phyloP scores from a whole-genome alignment of 2,113 vertebrate genomes.

The Rattus norvegicus region GRCr8 NC_086021.1:56884001-56884500 shows the following conservation, averaged over 20 bases:
- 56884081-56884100: too few species aligned
- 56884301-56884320: background rate
- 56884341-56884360: conserved; percentile 41
- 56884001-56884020: too few species aligned
- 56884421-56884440: conserved; percentile 12
- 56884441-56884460: conserved; percentile 26
- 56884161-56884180: too few species aligned
- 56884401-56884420: conserved; percentile 20
- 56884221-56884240: background rate
- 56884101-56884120: background rate
- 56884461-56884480: conserved; percentile 46
- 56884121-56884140: background rate
- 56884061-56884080: too few species aligned
- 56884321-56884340: background rate
- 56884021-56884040: too few species aligned
- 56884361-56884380: conserved; percentile 23
- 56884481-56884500: conserved; percentile 20
- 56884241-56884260: background rate
- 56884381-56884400: background rate
- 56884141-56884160: too few species aligned
- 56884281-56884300: background rate
- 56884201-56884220: too few species aligned
- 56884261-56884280: conserved; percentile 17
- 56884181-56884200: too few species aligned
- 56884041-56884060: too few species aligned